Base-by-base conservation (phyloP, 1,140 invertebrate species). In the Anadara kagoshimensis region DNA sequence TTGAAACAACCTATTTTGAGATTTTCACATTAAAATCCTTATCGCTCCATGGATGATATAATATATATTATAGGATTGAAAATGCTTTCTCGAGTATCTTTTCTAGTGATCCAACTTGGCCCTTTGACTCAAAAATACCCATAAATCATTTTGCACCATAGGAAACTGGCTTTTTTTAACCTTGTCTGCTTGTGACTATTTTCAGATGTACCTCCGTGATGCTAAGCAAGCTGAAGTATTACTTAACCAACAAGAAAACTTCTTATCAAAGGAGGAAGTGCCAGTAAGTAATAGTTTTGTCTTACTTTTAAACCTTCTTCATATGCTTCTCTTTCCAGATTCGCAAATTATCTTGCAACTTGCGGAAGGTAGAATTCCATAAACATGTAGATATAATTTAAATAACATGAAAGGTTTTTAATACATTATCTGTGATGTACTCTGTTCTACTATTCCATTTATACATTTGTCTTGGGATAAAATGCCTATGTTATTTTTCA, bases 171-270 rank as follows among this genome's bases (percentile, higher is more conserved):
- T n/a, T 36, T 2, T 36, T 36, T 36, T 36, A 36, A 3, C 29
- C 29, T 36, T 36, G 29, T 36, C 29, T 7, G 7, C 29, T 36
- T 36, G 2, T 36, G 29, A 36, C 29, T 36, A n/a, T 51, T 80
- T 79, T 79, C 96, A 99, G 91, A 94, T 99, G 87, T 96, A 99
- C 91, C 93, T 99, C 89, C 92, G 97, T 29, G 98, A 99, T 90
- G 97, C 97, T 16, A 93, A 97, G 69, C 98, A 99, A 91, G 97
- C 96, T 11, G 98, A 99, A 90, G 97, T 99, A 66, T 90, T 99
- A 74, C 91, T 99, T 24, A 97, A 96, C 58, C 98, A 99, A 91
- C 98, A 99, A 91, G 98, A 99, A 85, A 97, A 99, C 85, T 93
- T 94, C 86, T 91, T 98, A 76, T 93, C 94, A 73, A 98, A 98